Evolutionary conservation across 2,888 invertebrate genomes (phyloP), one percentile per base, ranked within the genome.

Genomic region (Plemyria rubiginata): DNA sequence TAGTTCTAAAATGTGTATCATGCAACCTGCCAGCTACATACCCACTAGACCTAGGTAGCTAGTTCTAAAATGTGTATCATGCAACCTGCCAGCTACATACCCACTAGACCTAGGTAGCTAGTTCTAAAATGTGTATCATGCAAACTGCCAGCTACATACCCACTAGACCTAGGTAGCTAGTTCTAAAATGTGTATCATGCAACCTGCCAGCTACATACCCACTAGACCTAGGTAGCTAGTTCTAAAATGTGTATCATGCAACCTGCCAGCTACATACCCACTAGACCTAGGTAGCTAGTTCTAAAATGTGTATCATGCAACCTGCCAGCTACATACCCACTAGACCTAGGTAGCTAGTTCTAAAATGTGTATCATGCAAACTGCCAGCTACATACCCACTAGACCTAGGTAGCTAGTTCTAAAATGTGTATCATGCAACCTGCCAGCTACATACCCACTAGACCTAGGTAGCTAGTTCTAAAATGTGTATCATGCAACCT

Each of bases 1-100:
- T 46, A 49, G 53, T 53, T 60, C n/a, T n/a, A 71, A 56, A 60
- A 61, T 58, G 59, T 51, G 48, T 11, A 11, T 38, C 55, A 49
- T 13, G 45, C 16, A 32, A 54, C 51, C 16, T 53, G 59, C 41
- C 48, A 65, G 51, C 32, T 32, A 8, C 32, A 8, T 32, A 32
- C 8, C 32, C 6, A 38, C 3, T 11, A 11, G 11, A 8, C 1
- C 22, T 38, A 11, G 11, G 36, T 38, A 48, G 40, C 54, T 46
- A 49, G 53, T 53, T 60, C n/a, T n/a, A 71, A 56, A 60, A 61
- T 58, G 59, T 51, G 48, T 11, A 11, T 38, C 55, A 49, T 13
- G 45, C 16, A 32, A 54, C 51, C 16, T 53, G 59, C 41, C 48
- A 65, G 51, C 32, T 32, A 8, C 32, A 8, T 32, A 32, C 8